A percentile compares a stretch with the other conserved stretches of the same genome.
These are phyloP conservation scores for Drosophila pseudoobscura DNA, from an alignment of 1,140 invertebrate species.

Conservation along the genomic window DNA sequence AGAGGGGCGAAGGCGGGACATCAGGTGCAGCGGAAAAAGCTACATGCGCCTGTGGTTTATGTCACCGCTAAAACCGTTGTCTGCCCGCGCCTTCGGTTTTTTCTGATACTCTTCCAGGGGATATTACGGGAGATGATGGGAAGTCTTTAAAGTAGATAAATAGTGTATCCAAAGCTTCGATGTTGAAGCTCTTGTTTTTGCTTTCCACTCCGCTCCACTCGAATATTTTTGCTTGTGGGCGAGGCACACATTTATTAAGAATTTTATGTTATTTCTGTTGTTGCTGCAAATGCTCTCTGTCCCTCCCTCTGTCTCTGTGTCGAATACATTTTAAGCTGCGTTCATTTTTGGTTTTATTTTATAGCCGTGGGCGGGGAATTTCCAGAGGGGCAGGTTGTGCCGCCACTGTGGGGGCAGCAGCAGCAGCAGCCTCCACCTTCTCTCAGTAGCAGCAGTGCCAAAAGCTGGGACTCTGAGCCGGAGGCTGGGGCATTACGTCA, in stretches of 20 bases:
- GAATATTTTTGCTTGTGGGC: slow-evolving; percentile 48
- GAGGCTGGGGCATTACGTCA: slow-evolving; percentile 30
- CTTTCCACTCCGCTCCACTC: slow-evolving; percentile 12
- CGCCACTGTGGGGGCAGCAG: slow-evolving; percentile 45
- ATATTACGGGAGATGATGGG: not conserved
- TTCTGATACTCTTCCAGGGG: no score
- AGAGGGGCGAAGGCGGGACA: no score
- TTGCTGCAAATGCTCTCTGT: slow-evolving; percentile 22
- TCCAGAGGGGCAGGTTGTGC: slow-evolving; percentile 34
- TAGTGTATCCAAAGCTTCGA: no score
- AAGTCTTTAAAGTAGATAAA: no score
- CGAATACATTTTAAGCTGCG: slow-evolving; percentile 47
- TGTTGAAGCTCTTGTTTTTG: not conserved
- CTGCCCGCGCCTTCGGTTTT: no score
- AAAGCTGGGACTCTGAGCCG: not conserved
- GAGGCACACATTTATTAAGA: slow-evolving; percentile 66
- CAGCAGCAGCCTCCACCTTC: not conserved
- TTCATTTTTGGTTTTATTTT: slow-evolving; percentile 65
- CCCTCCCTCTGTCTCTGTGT: not conserved
- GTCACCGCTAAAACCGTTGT: no score
- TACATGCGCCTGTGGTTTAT: not conserved
- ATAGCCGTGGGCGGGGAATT: slow-evolving; percentile 55
- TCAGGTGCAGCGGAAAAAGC: not conserved
- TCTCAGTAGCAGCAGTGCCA: slow-evolving; percentile 11
- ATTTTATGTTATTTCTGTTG: slow-evolving; percentile 51